Evolutionary conservation across 2,888 invertebrate species (phyloP).

Genomic region (Saturnia japonica): DNA sequence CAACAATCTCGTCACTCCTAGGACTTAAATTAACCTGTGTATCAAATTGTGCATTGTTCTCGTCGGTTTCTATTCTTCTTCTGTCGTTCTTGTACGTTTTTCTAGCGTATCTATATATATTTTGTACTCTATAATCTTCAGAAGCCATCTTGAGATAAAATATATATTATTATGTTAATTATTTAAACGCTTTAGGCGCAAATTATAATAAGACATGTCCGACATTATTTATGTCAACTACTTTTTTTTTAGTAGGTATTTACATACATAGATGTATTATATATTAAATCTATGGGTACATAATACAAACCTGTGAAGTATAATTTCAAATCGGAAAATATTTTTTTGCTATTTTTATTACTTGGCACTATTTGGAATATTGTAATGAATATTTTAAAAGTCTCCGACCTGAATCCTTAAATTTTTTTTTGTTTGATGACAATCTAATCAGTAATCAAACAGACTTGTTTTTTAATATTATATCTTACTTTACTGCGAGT

Average conservation of each 20-base stretch:
- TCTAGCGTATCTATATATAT: conserved; percentile 65
- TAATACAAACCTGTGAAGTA: neutral
- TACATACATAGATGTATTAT: neutral
- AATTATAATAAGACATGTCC: neutral
- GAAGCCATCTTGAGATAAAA: conserved; percentile 47
- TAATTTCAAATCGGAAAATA: neutral
- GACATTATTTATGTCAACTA: neutral
- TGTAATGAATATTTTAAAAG: too few relatives aligned
- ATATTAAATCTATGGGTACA: neutral
- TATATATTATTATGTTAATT: neutral
- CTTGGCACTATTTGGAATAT: too few relatives aligned
- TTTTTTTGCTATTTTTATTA: too few relatives aligned
- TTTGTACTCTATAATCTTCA: conserved; percentile 65
- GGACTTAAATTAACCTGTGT: conserved; percentile 46
- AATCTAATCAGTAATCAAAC: too few relatives aligned
- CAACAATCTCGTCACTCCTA: conserved; percentile 41
- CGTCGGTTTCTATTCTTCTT: conserved; percentile 43
- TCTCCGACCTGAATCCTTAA: too few relatives aligned
- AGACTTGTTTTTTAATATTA: neutral
- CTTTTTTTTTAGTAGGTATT: neutral
- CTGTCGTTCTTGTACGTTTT: conserved; percentile 62
- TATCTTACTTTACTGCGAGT: neutral
- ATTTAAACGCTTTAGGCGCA: too few relatives aligned
- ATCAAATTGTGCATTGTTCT: conserved; percentile 41
- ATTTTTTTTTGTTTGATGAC: too few relatives aligned